phyloP scores from a whole-genome alignment of 2,888 invertebrate species.

The Drosophila prolongata region DNA sequence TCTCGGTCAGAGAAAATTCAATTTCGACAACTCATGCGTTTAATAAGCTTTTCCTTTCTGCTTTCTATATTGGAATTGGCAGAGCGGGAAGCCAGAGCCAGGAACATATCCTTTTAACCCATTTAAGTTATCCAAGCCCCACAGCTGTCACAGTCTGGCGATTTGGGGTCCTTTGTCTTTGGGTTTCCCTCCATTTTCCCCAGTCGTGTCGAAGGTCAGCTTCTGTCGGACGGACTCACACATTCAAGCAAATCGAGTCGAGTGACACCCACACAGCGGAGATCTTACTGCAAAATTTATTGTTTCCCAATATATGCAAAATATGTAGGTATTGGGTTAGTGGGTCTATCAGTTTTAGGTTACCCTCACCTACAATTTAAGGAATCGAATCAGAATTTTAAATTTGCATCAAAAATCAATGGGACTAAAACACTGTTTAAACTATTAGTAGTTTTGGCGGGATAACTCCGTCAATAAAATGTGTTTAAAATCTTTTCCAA shows the following conservation, averaged over 20 bases:
- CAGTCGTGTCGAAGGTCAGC: conserved; percentile 65
- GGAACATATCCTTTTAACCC: conserved; percentile 73
- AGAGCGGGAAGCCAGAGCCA: neutral
- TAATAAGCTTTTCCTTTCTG: conserved; percentile 40
- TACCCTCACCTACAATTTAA: neutral
- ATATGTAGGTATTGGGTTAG: conserved; percentile 5
- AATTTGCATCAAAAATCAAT: too few species aligned
- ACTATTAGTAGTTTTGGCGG: too few species aligned
- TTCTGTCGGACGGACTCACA: conserved; percentile 56
- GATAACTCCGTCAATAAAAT: too few species aligned
- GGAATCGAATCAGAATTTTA: too few species aligned
- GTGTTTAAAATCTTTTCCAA: too few species aligned
- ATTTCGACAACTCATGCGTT: conserved; percentile 46
- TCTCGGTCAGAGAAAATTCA: conserved; percentile 23
- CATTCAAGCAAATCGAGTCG: conserved; percentile 19
- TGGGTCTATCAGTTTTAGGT: neutral
- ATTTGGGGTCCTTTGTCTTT: conserved; percentile 72
- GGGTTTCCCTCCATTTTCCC: conserved; percentile 11
- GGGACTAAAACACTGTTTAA: too few species aligned
- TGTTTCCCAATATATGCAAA: conserved; percentile 79
- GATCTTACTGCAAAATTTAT: conserved; percentile 68
- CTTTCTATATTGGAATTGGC: conserved; percentile 1
- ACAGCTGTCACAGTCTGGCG: conserved; percentile 80
- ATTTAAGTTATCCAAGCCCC: conserved; percentile 78
- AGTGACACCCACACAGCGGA: conserved; percentile 32